Evolutionary conservation across 2,888 invertebrate species (phyloP), one percentile per base, ranked within the genome.

Genomic region (Tupiocoris notatus): DNA sequence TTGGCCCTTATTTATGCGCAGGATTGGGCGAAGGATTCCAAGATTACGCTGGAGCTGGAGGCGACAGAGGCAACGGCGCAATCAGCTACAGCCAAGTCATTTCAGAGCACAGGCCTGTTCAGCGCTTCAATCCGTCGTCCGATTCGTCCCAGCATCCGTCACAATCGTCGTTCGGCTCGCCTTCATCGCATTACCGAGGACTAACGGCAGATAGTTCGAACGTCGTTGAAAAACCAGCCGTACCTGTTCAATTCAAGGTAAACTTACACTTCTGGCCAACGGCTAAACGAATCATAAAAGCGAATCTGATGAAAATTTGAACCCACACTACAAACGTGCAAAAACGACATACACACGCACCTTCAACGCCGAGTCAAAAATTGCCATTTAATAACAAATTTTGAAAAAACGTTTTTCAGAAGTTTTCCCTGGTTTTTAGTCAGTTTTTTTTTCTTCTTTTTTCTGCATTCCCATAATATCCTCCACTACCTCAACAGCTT

Each of bases 21-120:
- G 59, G 58, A 12, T n/a, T 65, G 20, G 75, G 65, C 18, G 75
- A 75, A 0, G 75, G 65, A 7, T 65, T 58, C 25, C 58, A 66
- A 18, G 75, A 66, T 18, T 74, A 74, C 23, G 63, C 59, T 7
- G 23, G 23, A 12, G 21, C 61, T 1, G 73, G 61, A 12, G 59
- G 59, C 17, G 57, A 56, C 7, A 68, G 68, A 17, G 68, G 67
- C 1, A 68, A 21, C 17, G 76, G 76, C 61, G 76, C 76, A 25
- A 65, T 68, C 63, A 76, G 76, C 23, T 76, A 76, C 76, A 76
- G 76, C 63, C 76, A 76, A 22, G 67, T 76, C 1, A 63, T 67
- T 6, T 24, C 64, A 1, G 68, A 67, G 12, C 76, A 76, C 39
- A 23, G 73, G 17, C 73, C 73, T 12, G 73, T 73, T 0, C 73